Evolutionary conservation across 2,113 vertebrate species (phyloP).

Genomic region (Nesoenas mayeri): DNA sequence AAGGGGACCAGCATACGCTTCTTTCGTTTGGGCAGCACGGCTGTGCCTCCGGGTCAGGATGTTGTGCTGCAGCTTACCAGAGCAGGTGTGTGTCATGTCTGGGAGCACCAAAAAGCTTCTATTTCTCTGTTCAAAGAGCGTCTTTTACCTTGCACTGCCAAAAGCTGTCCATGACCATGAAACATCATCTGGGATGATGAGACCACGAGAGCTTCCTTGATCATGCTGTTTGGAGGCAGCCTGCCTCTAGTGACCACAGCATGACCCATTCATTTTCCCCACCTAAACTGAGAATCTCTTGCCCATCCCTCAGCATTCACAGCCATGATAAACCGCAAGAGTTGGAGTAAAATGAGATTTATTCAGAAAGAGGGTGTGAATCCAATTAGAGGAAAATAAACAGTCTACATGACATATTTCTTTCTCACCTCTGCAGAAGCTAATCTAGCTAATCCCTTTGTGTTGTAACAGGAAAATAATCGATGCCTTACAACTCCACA

Average conservation of each 20-base stretch:
- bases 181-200: neutral
- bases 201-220: neutral
- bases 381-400: constrained; percentile 41
- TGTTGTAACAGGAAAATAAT: constrained; percentile 24
- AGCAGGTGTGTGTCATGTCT: neutral
- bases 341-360: neutral
- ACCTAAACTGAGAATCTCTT: neutral
- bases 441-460: constrained; percentile 38
- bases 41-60: fast-evolving
- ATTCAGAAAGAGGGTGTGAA: constrained; percentile 15
- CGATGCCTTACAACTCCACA: neutral
- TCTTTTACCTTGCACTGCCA: neutral
- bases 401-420: neutral
- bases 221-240: neutral
- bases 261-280: neutral
- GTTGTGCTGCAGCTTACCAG: neutral
- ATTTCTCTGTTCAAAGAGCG: neutral
- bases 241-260: neutral
- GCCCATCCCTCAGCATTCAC: neutral
- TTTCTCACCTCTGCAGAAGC: constrained; percentile 21
- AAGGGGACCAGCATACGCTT: neutral
- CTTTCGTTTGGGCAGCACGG: neutral
- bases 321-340: neutral
- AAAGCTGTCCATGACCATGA: neutral
- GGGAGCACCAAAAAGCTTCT: neutral